phyloP scores from a whole-genome alignment of 2,797 vertebrate species.

The Trachurus trachurus region DNA sequence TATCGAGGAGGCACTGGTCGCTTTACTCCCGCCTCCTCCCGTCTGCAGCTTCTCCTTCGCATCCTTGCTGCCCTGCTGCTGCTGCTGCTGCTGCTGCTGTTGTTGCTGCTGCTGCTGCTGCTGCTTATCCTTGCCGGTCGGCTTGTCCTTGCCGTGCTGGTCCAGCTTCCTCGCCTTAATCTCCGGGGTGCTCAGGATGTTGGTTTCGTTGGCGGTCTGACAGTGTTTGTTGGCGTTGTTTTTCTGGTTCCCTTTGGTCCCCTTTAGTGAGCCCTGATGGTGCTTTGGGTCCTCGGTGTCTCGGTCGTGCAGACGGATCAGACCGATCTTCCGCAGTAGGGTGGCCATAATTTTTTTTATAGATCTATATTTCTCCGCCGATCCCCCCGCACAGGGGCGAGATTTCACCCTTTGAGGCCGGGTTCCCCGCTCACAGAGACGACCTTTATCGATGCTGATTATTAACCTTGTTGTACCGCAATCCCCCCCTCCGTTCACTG shows the following conservation, averaged over 20 bases:
- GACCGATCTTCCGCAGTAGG: conserved; percentile 97
- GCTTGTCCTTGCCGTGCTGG: conserved; percentile 88
- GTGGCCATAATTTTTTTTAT: conserved; percentile 91
- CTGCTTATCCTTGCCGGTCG: conserved; percentile 82
- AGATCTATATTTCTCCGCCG: conserved; percentile 64
- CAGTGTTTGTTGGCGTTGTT: conserved; percentile 92
- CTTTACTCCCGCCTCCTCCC: conserved; percentile 79
- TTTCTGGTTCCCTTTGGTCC: conserved; percentile 92
- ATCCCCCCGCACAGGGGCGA: conserved; percentile 77
- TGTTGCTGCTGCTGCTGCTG: conserved; percentile 74
- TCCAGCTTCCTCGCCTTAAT: conserved; percentile 92
- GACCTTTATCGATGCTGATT: conserved; percentile 66
- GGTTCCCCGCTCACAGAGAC: conserved; percentile 54
- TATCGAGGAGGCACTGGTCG: conserved; percentile 84
- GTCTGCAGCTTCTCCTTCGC: conserved; percentile 86
- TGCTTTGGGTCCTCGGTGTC: conserved; percentile 99
- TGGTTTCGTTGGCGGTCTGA: conserved; percentile 87
- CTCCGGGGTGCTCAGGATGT: conserved; percentile 89
- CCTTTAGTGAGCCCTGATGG: conserved; percentile 93
- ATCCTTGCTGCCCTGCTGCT: conserved; percentile 82
- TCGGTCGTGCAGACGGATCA: conserved; percentile 97
- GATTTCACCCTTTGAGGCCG: conserved; percentile 61
- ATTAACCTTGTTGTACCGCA: conserved; percentile 76
- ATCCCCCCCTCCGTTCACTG: conserved; percentile 76
- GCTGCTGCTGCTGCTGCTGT: too few species aligned